Base-by-base conservation (phyloP, 2,113 vertebrate species). In the Prionailurus viverrinus region DNA sequence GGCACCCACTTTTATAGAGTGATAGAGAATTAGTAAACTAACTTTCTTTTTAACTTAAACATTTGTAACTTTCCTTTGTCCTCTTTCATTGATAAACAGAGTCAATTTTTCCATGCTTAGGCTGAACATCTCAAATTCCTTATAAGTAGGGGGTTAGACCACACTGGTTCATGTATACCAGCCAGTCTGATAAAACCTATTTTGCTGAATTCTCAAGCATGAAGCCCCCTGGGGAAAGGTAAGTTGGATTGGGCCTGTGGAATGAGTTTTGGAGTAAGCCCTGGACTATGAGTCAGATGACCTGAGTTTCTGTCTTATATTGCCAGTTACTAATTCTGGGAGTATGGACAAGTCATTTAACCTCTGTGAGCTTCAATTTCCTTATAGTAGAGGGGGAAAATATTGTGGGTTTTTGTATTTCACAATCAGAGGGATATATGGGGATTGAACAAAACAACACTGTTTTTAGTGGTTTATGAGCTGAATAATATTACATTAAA, bases 81-180 rank as follows among this genome's bases (percentile, higher is more conserved):
- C 78, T 53, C 11, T 82, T 94, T 71, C 53, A 39, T 63, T 94
- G 41, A 39, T 79, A 82, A 94, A 31, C 16, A 0, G 23, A 87
- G 45, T 93, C 33, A 80, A 4, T 89, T 96, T 97, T 98, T 95
- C 87, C 65, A 88, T 48, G 73, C 91, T 81, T 58, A 87, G 36
- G 29, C 74, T 93, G 95, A 96, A 81, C 80, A 95, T 92, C 53
- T 96, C 41, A 87, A 96, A 97, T 98, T 98, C 90, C 92, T 97
- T 90, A 80, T 87, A 85, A 90, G 92, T 78, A 4, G 82, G 78
- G 91, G 86, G 73, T 95, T 93, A 83, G 55, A 94, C 85, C 82
- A 93, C 82, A 96, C 27, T 91, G 90, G 65, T 93, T 96, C 48
- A 31, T 58, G 63, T 81, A 69, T 48, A 94, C 74, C 48, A 92